Conservation (phyloP, 2,888 invertebrate species). For the Serripes groenlandicus region DNA sequence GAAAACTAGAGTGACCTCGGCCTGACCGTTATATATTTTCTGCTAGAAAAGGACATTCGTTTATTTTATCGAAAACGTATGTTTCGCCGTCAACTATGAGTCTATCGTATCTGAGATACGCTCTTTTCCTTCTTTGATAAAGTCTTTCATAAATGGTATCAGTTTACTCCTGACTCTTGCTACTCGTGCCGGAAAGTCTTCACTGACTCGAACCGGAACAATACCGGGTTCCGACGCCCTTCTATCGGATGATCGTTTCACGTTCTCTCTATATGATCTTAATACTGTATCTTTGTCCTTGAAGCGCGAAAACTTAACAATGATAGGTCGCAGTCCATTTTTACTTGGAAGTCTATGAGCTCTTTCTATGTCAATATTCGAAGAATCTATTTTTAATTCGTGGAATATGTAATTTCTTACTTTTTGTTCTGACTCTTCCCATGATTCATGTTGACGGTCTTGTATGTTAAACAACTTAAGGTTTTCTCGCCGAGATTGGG, state of each 20-base stretch:
- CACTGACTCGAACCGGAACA: not conserved
- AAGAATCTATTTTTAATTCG: not conserved
- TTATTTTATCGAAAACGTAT: too few species aligned
- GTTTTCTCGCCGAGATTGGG: not conserved
- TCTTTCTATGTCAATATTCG: not conserved
- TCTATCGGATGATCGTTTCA: not conserved
- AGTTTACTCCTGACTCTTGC: too few species aligned
- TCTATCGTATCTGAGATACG: too few species aligned
- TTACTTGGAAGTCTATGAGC: not conserved
- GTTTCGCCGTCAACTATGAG: too few species aligned
- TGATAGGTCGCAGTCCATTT: not conserved
- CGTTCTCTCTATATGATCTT: not conserved
- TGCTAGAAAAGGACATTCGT: too few species aligned
- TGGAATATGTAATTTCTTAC: not conserved
- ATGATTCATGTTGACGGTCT: not conserved
- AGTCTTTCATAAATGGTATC: too few species aligned
- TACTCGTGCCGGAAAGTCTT: too few species aligned
- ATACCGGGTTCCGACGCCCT: too few species aligned
- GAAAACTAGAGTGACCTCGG: too few species aligned
- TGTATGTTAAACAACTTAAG: not conserved
- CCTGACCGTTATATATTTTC: constrained; percentile 29
- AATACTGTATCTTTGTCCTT: not conserved
- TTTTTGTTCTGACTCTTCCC: not conserved
- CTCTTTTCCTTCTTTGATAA: too few species aligned
- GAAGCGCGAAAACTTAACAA: not conserved